Conservation (phyloP, 1,140 invertebrate genomes). For the Apis mellifera region Amel_HAv3.1 CM009940.2:8089501-8090000, state of each 20-base stretch:
- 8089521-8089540: no score
- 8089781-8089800: neutral
- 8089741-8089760: neutral
- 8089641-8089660: neutral
- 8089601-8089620: no score
- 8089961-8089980: conserved; percentile 15
- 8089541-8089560: no score
- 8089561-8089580: neutral
- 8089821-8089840: neutral
- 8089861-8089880: neutral
- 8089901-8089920: neutral
- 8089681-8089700: neutral
- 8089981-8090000: conserved; percentile 15
- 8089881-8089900: neutral
- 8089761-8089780: neutral
- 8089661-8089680: neutral
- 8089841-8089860: no score
- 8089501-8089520: no score
- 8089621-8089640: neutral
- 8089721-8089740: neutral
- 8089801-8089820: neutral
- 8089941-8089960: neutral
- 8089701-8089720: neutral
- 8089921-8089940: neutral
- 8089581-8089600: no score